Base-by-base conservation (phyloP, 1,140 invertebrate genomes). In the Drosophila ambigua region DNA sequence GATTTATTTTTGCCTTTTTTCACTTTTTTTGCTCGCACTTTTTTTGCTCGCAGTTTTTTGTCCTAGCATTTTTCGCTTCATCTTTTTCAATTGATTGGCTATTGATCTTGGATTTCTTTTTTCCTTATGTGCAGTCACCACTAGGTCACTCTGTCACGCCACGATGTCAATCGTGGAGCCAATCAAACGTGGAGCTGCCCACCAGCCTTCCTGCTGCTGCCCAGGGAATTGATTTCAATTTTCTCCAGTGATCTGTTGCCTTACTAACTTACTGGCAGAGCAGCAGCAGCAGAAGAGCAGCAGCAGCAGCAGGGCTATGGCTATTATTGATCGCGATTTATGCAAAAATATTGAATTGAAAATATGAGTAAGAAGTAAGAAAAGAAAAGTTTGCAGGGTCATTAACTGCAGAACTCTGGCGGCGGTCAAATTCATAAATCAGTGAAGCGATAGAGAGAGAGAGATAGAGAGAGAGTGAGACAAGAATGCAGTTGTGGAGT, bases 341-440 rank as follows among this genome's bases (percentile, higher is more conserved):
- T 76, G 72, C 66, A 76, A 55, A 69, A 62, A 26, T 39, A 39
- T 39, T 4, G 35, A 39, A 39, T 13, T 39, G 49, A 13, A 52
- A 44, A n/a, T n/a, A 41, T 26, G 20, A 20, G 11, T 9, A 44
- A 31, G 35, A 7, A 54, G 51, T 20, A 31, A 31, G 7, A 31
- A 39, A 31, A 31, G 7, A 31, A 39, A 7, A 20, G 13, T 45
- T 72, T 48, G 72, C 81, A 85, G 81, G 81, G 81, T 84, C 81
- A 84, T 84, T 84, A 84, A 87, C 81, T 84, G 81, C 26, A 24
- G 50, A 65, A 69, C 69, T 78, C 58, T 50, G 23, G 24, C 66
- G 53, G 65, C 81, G 82, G 81, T 84, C 81, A 84, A 84, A 84
- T 84, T 84, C 81, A 84, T 84, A 84, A 84, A 84, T 84, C 81